A percentile compares a stretch with the other conserved stretches of the same genome.
Evolutionary conservation across 2,888 invertebrate genomes (phyloP).

Genomic region (Hemithea aestivaria): DNA sequence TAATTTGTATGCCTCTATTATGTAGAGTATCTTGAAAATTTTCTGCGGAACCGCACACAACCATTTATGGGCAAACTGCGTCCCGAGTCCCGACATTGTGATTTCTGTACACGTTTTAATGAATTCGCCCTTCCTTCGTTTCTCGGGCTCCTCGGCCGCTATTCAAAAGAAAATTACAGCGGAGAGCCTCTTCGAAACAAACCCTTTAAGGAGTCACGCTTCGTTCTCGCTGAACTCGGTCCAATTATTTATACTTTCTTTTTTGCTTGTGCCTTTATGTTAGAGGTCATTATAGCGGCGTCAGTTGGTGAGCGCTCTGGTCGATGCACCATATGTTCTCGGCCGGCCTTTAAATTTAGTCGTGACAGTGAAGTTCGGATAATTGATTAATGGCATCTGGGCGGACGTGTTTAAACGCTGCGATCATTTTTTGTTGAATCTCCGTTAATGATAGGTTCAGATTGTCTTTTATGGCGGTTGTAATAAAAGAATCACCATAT

Average conservation of each 20-base stretch:
- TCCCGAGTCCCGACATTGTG: conserved; percentile 54
- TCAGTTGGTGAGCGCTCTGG: conserved; percentile 68
- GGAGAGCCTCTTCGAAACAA: conserved; percentile 66
- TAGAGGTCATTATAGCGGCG: conserved; percentile 65
- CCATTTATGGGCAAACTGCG: conserved; percentile 52
- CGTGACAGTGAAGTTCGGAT: conserved; percentile 66
- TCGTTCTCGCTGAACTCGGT: conserved; percentile 65
- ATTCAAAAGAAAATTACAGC: conserved; percentile 73
- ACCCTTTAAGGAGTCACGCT: conserved; percentile 72
- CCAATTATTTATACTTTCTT: conserved; percentile 67
- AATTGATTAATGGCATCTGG: conserved; percentile 72
- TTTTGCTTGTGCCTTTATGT: conserved; percentile 60
- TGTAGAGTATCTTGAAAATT: conserved; percentile 17
- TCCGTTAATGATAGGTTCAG: conserved; percentile 72
- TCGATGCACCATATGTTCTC: conserved; percentile 65
- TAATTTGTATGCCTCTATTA: no score
- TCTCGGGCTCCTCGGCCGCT: conserved; percentile 58
- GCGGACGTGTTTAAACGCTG: conserved; percentile 71
- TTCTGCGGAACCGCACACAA: conserved; percentile 39
- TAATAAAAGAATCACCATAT: conserved; percentile 62
- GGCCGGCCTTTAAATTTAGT: conserved; percentile 60
- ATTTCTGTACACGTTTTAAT: conserved; percentile 71
- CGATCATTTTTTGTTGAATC: conserved; percentile 66
- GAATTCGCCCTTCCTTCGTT: conserved; percentile 66
- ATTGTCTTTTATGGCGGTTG: conserved; percentile 57